A percentile compares a stretch with the other conserved stretches of the same genome.
Evolutionary conservation across 2,797 vertebrate genomes (phyloP).

Genomic region (Neomorphus geoffroyi): DNA sequence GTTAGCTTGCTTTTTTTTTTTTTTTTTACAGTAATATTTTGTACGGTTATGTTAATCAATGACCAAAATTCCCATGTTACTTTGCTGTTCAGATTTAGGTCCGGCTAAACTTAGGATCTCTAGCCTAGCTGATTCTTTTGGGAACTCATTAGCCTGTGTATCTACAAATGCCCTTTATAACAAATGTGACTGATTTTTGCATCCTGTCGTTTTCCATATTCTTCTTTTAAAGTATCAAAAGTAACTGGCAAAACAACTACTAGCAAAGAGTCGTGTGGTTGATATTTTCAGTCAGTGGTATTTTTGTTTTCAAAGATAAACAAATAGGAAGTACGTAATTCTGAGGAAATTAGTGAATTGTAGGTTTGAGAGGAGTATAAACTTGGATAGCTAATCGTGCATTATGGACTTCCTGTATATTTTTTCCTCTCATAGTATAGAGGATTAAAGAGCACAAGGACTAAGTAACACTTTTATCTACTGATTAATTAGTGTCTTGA

Average conservation of each 20-base stretch:
- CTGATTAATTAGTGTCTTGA: neutral
- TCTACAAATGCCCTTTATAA: neutral
- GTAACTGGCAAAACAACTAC: neutral
- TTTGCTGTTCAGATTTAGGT: neutral
- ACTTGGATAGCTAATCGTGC: neutral
- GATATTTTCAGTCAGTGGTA: neutral
- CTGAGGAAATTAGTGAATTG: neutral
- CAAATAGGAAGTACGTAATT: neutral
- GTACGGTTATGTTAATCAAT: neutral
- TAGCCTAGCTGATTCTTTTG: neutral
- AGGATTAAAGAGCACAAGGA: neutral
- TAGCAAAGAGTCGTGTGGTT: neutral
- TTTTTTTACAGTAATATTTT: neutral
- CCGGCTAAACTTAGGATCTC: conserved; percentile 22
- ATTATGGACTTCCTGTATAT: neutral
- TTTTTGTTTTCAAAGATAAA: neutral
- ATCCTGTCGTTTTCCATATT: neutral
- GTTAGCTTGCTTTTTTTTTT: neutral
- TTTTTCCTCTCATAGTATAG: neutral
- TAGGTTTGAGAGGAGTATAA: neutral
- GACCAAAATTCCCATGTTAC: neutral
- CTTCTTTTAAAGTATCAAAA: neutral
- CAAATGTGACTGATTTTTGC: neutral
- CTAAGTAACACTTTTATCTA: neutral
- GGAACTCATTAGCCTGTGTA: conserved; percentile 37